phyloP scores from a whole-genome alignment of 64 coral and sea anemone genomes.

The Actinia tenebrosa region DNA sequence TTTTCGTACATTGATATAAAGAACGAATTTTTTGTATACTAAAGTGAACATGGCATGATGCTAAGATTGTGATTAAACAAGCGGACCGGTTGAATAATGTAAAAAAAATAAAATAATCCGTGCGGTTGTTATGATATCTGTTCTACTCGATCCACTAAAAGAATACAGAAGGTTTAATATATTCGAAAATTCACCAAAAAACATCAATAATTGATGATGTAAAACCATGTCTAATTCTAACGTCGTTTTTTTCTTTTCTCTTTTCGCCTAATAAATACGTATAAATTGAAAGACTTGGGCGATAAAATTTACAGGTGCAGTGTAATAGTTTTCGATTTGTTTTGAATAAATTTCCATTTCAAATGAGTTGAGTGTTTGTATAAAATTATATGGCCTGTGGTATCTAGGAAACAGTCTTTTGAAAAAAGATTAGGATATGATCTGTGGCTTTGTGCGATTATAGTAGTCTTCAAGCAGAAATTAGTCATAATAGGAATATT shows the following conservation, averaged over 20 bases:
- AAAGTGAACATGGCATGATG: no score
- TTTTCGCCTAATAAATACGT: neutral
- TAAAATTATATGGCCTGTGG: neutral
- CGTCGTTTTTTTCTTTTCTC: neutral
- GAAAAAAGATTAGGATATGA: neutral
- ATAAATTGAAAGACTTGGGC: neutral
- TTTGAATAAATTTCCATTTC: conserved; percentile 21
- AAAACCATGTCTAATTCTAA: neutral
- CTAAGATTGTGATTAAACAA: no score
- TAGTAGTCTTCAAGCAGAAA: no score
- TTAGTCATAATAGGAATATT: no score
- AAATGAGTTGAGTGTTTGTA: neutral
- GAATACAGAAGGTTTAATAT: neutral
- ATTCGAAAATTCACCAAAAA: neutral
- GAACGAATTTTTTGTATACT: no score
- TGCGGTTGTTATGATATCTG: no score
- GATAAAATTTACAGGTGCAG: neutral
- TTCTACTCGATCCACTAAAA: neutral
- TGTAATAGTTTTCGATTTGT: neutral
- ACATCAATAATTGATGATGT: neutral
- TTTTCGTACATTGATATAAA: no score
- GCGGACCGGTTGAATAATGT: no score
- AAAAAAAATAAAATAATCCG: no score
- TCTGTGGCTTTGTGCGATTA: no score
- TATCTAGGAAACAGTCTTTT: neutral